Evolutionary conservation across 2,888 invertebrate species (phyloP).

Genomic region (Meiosimyza platycephala): DNA sequence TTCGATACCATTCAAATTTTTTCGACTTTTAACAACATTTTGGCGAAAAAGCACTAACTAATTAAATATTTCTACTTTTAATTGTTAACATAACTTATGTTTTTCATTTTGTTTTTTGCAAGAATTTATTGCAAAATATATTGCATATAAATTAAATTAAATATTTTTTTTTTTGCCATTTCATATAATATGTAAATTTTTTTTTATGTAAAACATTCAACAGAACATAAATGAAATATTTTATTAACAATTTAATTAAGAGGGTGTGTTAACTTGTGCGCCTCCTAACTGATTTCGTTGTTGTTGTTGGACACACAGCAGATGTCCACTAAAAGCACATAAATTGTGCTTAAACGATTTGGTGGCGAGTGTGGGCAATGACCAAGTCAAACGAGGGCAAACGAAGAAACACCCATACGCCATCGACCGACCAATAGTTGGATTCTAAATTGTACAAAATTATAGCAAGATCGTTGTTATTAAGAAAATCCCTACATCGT

Average conservation of each 20-base stretch:
- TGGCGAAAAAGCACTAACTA: too few relatives aligned
- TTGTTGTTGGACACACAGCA: neutral
- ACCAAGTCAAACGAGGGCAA: neutral
- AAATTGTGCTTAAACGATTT: slow-evolving; percentile 16
- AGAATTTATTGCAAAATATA: too few relatives aligned
- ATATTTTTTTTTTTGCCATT: too few relatives aligned
- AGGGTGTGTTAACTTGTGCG: neutral
- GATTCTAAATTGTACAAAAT: neutral
- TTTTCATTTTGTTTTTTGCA: too few relatives aligned
- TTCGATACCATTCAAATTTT: too few relatives aligned
- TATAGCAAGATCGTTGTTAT: neutral
- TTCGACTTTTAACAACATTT: too few relatives aligned
- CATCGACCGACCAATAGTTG: too few relatives aligned
- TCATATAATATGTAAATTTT: too few relatives aligned
- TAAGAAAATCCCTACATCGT: slow-evolving; percentile 14
- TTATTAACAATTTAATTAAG: slow-evolving; percentile 5
- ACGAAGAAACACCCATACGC: neutral
- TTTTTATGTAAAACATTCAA: neutral
- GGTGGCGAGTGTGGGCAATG: neutral
- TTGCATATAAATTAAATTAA: too few relatives aligned
- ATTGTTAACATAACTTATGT: too few relatives aligned
- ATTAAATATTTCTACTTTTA: too few relatives aligned
- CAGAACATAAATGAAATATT: neutral
- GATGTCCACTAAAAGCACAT: slow-evolving; percentile 7
- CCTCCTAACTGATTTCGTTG: neutral